A percentile compares a stretch with the other conserved stretches of the same genome.
These are phyloP conservation scores for Tiliacea citrago DNA, from an alignment of 2,888 invertebrate genomes.

Conservation along the genomic window DNA sequence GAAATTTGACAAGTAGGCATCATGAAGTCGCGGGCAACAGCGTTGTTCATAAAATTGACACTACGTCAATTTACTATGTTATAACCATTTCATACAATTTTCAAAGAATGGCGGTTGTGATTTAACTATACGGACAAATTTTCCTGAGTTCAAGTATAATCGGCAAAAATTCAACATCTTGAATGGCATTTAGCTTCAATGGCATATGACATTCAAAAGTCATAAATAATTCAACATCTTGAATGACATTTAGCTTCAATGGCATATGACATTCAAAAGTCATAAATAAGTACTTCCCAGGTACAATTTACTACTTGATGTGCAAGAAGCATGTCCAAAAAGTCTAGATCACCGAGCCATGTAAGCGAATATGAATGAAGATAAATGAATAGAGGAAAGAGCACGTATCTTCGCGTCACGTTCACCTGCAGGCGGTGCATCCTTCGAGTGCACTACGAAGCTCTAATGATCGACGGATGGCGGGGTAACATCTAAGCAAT, in stretches of 20 bases:
- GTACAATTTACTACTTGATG: not conserved
- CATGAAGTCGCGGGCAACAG: no score
- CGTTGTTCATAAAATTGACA: no score
- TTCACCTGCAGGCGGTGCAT: slow-evolving; percentile 40
- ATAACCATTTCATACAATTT: no score
- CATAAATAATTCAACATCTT: not conserved
- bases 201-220: not conserved
- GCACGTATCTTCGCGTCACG: slow-evolving; percentile 42
- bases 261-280: not conserved
- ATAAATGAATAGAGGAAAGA: slow-evolving; percentile 38
- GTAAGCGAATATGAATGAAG: slow-evolving; percentile 48
- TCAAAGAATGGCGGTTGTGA: not conserved
- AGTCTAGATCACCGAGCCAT: slow-evolving; percentile 3
- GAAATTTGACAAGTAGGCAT: no score
- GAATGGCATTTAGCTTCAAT: not conserved
- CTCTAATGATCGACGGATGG: slow-evolving; percentile 39
- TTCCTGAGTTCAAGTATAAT: no score
- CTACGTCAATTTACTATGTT: no score
- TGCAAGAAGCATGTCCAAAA: slow-evolving; percentile 11
- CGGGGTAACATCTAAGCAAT: not conserved
- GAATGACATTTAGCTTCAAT: not conserved
- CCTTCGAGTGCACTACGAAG: slow-evolving; percentile 25
- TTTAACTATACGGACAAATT: not conserved
- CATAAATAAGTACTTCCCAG: not conserved
- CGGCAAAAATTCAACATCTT: not conserved